A percentile compares a stretch with the other conserved stretches of the same genome.
Evolutionary conservation across 2,888 invertebrate genomes (phyloP).

Genomic region (Sipha maydis): DNA sequence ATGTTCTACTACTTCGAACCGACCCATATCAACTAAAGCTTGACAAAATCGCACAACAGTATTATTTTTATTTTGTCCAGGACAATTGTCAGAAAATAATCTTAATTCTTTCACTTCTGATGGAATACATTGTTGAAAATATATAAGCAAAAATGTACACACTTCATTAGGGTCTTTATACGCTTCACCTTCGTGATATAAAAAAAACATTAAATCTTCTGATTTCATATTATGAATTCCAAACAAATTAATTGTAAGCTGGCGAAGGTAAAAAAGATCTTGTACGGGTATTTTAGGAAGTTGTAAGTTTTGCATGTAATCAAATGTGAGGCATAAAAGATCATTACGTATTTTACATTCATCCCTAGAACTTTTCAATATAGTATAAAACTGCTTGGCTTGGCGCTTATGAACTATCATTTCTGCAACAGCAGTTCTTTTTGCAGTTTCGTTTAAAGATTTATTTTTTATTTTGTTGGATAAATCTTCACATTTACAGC

Average conservation of each 20-base stretch:
- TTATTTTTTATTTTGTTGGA: background rate
- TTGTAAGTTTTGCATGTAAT: conserved; percentile 65
- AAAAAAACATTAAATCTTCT: conserved; percentile 64
- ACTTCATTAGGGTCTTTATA: conserved; percentile 63
- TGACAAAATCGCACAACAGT: conserved; percentile 53
- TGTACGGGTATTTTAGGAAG: conserved; percentile 65
- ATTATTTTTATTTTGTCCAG: conserved; percentile 65
- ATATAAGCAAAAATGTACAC: conserved; percentile 57
- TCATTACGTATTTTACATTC: conserved; percentile 59
- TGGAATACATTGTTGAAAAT: conserved; percentile 13
- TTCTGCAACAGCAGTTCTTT: conserved; percentile 64
- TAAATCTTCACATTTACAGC: conserved; percentile 3
- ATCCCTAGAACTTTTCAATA: conserved; percentile 64
- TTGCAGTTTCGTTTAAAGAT: conserved; percentile 63
- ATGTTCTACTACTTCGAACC: conserved; percentile 63
- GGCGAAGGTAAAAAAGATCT: conserved; percentile 63
- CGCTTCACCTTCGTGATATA: conserved; percentile 65
- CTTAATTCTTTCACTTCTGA: conserved; percentile 60
- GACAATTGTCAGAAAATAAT: conserved; percentile 65
- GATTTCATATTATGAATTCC: conserved; percentile 64
- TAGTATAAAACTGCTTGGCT: conserved; percentile 64
- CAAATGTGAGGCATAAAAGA: conserved; percentile 65
- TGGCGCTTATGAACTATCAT: conserved; percentile 64
- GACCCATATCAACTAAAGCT: conserved; percentile 58
- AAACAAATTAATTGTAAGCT: conserved; percentile 63